Evolutionary conservation across 2,113 vertebrate genomes (phyloP).

Genomic region (Gasterosteus nipponicus): DNA sequence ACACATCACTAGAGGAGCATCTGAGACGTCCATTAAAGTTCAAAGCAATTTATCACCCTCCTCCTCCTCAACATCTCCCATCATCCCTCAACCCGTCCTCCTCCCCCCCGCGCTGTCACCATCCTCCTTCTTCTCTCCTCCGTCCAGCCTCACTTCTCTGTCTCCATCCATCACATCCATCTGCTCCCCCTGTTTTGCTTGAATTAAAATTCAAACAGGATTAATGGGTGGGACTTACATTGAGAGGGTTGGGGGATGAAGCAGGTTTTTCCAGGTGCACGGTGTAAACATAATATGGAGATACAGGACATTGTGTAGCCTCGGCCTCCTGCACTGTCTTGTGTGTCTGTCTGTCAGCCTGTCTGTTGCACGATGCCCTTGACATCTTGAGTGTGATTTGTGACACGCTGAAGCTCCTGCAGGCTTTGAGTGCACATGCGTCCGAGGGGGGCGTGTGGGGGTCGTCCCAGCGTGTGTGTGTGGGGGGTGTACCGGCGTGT

Average conservation of each 20-base stretch:
- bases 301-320: slow-evolving; percentile 8
- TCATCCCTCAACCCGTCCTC: slow-evolving; percentile 49
- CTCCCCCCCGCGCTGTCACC: slow-evolving; percentile 57
- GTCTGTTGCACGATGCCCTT: slow-evolving; percentile 74
- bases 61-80: slow-evolving; percentile 48
- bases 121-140: slow-evolving; percentile 57
- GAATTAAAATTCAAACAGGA: slow-evolving; percentile 66
- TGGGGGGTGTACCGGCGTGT: too few species aligned
- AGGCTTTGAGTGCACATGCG: slow-evolving; percentile 57
- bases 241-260: slow-evolving; percentile 9
- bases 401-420: slow-evolving; percentile 70
- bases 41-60: slow-evolving; percentile 76
- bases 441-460: slow-evolving; percentile 48
- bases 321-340: slow-evolving; percentile 22
- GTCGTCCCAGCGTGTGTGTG: background rate
- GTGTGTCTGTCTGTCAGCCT: slow-evolving; percentile 34
- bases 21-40: slow-evolving; percentile 81
- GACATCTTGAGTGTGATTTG: slow-evolving; percentile 77
- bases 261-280: slow-evolving; percentile 38
- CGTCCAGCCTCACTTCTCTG: slow-evolving; percentile 44
- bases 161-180: slow-evolving; percentile 57
- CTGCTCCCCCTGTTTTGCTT: slow-evolving; percentile 15
- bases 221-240: slow-evolving; percentile 48
- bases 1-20: slow-evolving; percentile 75
- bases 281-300: slow-evolving; percentile 22